Base-by-base conservation (phyloP, 1,140 invertebrate species). In the Sweltsa coloradensis region DNA sequence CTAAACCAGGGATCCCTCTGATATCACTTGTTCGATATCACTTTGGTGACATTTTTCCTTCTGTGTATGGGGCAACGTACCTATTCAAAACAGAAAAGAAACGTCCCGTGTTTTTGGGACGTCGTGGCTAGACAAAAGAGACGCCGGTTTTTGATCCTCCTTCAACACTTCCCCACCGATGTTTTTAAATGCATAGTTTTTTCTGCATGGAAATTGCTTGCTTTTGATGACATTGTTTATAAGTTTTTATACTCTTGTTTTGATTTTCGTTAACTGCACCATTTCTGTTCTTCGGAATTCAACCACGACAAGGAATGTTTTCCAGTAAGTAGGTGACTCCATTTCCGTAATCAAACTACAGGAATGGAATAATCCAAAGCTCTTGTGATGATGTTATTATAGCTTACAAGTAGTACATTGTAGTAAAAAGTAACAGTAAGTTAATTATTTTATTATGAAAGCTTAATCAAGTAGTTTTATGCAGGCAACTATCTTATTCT, bases 231-330 rank as follows among this genome's bases (percentile, higher is more conserved):
- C 41, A 36, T 54, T 50, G 46, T 53, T 56, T 55, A 55, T 55
- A 45, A 49, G 45, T 49, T 50, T 50, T 52, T 52, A 19, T 31
- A 36, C 34, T 43, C 41, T 40, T 56, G 31, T 45, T 57, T 56
- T 58, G 51, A 21, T 76, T 49, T 57, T 55, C 51, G 74, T 82
- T 81, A 71, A 76, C 73, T 82, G 80, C 80, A 83, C 79, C 71
- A 75, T 74, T 78, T 65, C 67, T 76, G 74, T 74, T 75, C 67
- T 79, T 72, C 70, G 73, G 73, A 74, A 79, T 78, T 75, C 71
- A 66, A 63, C 60, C 71, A 69, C 67, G 69, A 68, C 67, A 75
- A 82, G 79, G 79, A 79, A 79, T 81, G 79, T 77, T 80, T 78
- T 75, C 72, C 76, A 78, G 83, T 85, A 84, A 85, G 83, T 84